phyloP scores from a whole-genome alignment of 1,140 invertebrate genomes.

The Ectropis grisescens region DNA sequence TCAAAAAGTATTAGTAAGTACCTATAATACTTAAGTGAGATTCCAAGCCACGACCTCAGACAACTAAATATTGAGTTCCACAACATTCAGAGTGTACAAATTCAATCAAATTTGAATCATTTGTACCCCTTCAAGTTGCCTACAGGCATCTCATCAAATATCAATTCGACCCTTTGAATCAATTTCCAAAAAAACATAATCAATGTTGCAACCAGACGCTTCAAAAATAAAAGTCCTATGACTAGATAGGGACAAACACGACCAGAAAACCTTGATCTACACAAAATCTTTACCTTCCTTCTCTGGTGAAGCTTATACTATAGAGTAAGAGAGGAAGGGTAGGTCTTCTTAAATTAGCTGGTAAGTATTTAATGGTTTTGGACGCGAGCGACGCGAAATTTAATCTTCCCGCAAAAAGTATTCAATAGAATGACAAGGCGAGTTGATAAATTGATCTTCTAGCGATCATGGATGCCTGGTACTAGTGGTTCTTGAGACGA shows the following conservation, averaged over 20 bases:
- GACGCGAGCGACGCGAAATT: slow-evolving; percentile 49
- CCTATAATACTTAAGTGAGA: no score
- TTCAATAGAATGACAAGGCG: slow-evolving; percentile 53
- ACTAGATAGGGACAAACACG: slow-evolving; percentile 30
- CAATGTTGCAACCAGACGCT: slow-evolving; percentile 47
- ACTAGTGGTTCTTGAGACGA: slow-evolving; percentile 12
- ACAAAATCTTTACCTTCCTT: slow-evolving; percentile 5
- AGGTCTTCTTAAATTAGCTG: slow-evolving; percentile 27
- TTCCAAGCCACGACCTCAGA: no score
- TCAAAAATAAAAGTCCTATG: slow-evolving; percentile 45
- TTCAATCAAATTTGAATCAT: no score
- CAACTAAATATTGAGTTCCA: no score
- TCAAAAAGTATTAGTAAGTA: no score
- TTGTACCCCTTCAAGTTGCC: no score
- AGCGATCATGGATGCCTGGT: slow-evolving; percentile 34
- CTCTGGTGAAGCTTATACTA: no score
- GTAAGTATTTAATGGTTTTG: slow-evolving; percentile 50
- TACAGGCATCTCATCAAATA: slow-evolving; percentile 38
- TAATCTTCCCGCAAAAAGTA: slow-evolving; percentile 64
- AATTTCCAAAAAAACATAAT: slow-evolving; percentile 57
- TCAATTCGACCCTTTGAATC: slow-evolving; percentile 15
- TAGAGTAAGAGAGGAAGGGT: slow-evolving; percentile 6
- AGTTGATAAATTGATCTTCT: slow-evolving; percentile 53
- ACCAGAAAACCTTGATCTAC: slow-evolving; percentile 27
- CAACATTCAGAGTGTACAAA: no score